Evolutionary conservation across 1,140 invertebrate species (phyloP).

Genomic region (Calosoma granatense): DNA sequence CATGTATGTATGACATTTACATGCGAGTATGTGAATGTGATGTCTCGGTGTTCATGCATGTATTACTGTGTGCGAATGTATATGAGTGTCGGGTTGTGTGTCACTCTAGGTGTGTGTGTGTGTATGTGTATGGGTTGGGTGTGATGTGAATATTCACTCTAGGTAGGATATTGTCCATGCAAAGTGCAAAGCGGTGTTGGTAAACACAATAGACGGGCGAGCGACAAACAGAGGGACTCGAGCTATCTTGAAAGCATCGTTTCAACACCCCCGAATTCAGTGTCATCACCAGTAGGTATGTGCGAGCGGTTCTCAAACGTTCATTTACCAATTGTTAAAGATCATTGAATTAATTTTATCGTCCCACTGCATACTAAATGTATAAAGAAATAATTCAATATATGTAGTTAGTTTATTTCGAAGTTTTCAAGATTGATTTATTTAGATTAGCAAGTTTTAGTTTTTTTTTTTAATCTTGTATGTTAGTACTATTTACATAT

Average conservation of each 20-base stretch:
- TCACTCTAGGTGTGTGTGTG: too few species aligned
- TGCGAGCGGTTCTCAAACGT: neutral
- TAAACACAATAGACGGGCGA: slow-evolving; percentile 20
- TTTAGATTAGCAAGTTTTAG: too few species aligned
- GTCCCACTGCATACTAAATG: neutral
- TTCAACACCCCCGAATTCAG: neutral
- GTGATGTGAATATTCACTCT: neutral
- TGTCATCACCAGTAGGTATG: neutral
- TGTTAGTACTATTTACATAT: too few species aligned
- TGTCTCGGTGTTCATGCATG: too few species aligned
- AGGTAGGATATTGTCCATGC: slow-evolving; percentile 21
- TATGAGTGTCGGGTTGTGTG: too few species aligned
- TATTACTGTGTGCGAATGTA: neutral
- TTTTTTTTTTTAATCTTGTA: too few species aligned
- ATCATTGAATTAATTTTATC: neutral
- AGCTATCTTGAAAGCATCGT: neutral
- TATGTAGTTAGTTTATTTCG: neutral
- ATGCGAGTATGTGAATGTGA: neutral
- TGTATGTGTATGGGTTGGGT: too few species aligned
- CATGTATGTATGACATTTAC: too few species aligned
- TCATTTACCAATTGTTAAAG: neutral
- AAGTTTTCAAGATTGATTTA: too few species aligned
- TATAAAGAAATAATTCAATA: neutral
- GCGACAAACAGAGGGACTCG: slow-evolving; percentile 13
- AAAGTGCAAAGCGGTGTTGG: slow-evolving; percentile 26